Conservation (phyloP, 2,888 invertebrate genomes). For the Lochmaea capreae region DNA sequence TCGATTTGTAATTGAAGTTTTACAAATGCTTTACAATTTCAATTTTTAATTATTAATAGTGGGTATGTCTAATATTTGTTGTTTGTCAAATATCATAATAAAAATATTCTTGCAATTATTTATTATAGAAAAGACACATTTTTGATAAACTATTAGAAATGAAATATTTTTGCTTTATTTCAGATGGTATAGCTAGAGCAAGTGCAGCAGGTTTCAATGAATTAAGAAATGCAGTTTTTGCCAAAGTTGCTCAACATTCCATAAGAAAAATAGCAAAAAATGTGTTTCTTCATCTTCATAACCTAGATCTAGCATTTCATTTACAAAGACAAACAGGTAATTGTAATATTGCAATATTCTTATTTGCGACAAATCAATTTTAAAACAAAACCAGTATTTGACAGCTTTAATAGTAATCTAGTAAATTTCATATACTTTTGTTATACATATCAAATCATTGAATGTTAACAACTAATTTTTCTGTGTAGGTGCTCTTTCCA, state of each 20-base stretch:
- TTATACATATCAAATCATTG: not conserved
- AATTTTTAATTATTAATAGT: too few relatives aligned
- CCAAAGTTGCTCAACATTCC: conserved; percentile 96
- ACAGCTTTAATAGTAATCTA: too few relatives aligned
- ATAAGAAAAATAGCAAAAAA: conserved; percentile 93
- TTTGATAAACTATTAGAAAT: not conserved
- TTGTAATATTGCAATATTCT: not conserved
- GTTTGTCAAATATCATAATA: too few relatives aligned
- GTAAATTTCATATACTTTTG: not conserved
- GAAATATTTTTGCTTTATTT: conserved; percentile 44
- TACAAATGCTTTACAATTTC: too few relatives aligned
- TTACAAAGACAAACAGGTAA: conserved; percentile 95
- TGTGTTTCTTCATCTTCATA: conserved; percentile 96
- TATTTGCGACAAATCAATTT: too few relatives aligned
- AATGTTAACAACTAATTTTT: not conserved
- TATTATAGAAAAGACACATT: not conserved
- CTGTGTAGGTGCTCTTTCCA: conserved; percentile 62
- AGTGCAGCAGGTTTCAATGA: conserved; percentile 95
- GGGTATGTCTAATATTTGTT: too few relatives aligned
- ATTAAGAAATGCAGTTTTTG: conserved; percentile 96
- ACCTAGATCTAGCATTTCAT: conserved; percentile 94
- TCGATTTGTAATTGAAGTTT: too few relatives aligned
- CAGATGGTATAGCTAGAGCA: conserved; percentile 94
- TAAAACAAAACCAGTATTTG: too few relatives aligned
- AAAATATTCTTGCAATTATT: not conserved